Evolutionary conservation across 2,888 invertebrate genomes (phyloP), one percentile per base, ranked within the genome.

Genomic region (Epistrophella euchroma): DNA sequence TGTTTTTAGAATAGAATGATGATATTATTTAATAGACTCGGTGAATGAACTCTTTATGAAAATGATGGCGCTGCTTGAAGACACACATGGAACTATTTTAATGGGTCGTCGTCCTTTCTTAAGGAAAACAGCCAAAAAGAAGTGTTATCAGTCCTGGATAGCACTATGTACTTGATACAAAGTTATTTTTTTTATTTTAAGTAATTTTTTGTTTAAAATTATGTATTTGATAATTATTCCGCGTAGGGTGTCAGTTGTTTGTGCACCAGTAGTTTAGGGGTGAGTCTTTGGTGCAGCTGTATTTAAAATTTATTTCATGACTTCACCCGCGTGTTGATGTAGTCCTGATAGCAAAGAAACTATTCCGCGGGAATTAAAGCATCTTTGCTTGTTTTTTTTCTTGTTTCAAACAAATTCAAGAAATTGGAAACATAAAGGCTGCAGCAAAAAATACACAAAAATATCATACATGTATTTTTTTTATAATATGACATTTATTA

Each of bases 11-110:
- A 68, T 50, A 35, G 22, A 66, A 37, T 76, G 72, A 55, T 72
- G 68, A 66, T 66, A 66, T 64, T 35, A 66, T 47, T 35, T 43
- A 62, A 50, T 70, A 45, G 68, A n/a, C 37, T 37, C 60, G 75
- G 81, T 81, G 60, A 81, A 76, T 64, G 81, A 81, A 81, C 81
- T 76, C 55, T 45, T 45, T 75, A 68, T 52, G 35, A 68, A 37
- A 52, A 68, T 22, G 35, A 47, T 45, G 45, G 11, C 32, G 13
- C 32, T 40, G 76, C 15, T 47, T 19, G 19, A n/a, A 4, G 37
- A 71, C 70, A 71, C 70, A 71, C 60, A 40, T 62, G 50, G 55
- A 66, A 73, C 58, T 45, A 60, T 72, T 55, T 50, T 25, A 45
- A 45, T 74, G n/a, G 25, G 73, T 73, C 52, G 13, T 58, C 22